Percentiles rank a stretch among this genome's conserved stretches.
Evolutionary conservation across 2,113 vertebrate genomes (phyloP).

Genomic region (Pseudopipra pipra): DNA sequence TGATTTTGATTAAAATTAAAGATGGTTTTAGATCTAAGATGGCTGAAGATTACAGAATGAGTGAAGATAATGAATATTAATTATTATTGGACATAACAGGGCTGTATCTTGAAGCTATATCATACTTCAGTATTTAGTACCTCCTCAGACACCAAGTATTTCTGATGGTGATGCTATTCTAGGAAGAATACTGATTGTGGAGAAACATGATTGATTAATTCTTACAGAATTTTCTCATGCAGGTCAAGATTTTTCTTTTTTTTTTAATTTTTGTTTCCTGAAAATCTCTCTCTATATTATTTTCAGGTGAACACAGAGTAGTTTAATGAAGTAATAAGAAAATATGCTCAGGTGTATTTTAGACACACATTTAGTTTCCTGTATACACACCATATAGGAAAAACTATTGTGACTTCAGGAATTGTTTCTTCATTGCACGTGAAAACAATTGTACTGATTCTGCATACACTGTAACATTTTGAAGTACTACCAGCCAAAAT

Average conservation of each 20-base stretch:
- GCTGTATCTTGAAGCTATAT: background rate
- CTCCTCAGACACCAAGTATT: background rate
- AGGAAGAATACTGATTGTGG: background rate
- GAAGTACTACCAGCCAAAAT: background rate
- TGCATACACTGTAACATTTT: background rate
- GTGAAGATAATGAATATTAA: background rate
- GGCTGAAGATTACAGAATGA: background rate
- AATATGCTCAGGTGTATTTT: background rate
- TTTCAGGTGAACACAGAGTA: background rate
- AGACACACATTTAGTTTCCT: background rate
- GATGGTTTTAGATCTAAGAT: background rate
- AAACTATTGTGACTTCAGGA: background rate
- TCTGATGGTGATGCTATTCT: background rate
- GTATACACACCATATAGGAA: background rate
- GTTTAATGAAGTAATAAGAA: background rate
- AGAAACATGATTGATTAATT: background rate
- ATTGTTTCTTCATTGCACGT: background rate
- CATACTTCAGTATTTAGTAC: background rate
- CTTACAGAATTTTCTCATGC: background rate
- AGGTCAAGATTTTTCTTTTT: background rate
- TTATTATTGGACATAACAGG: background rate
- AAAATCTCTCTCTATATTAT: background rate
- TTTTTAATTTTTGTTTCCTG: background rate
- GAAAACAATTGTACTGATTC: background rate
- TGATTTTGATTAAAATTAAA: background rate